These are phyloP conservation scores for Drosophila cyrtoloma DNA, from an alignment of 2,888 invertebrate species.

Conservation along the genomic window DNA sequence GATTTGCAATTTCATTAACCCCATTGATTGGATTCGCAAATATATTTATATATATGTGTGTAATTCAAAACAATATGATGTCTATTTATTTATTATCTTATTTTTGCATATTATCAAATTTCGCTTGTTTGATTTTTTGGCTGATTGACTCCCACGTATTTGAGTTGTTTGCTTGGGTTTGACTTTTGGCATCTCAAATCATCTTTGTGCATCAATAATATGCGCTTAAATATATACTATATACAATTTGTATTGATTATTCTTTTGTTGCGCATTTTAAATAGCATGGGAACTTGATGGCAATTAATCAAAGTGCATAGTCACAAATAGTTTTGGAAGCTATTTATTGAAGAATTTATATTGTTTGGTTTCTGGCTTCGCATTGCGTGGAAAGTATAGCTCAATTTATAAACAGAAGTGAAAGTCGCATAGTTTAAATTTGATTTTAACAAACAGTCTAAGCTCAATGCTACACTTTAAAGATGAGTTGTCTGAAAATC, in stretches of 20 bases:
- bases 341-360: conserved; percentile 30
- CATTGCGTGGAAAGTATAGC: conserved; percentile 27
- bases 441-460: background rate
- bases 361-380: conserved; percentile 30
- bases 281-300: conserved; percentile 74
- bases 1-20: conserved; percentile 73
- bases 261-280: conserved; percentile 66
- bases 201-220: conserved; percentile 63
- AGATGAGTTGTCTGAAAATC: conserved; percentile 19
- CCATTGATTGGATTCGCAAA: conserved; percentile 50
- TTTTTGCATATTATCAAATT: conserved; percentile 42
- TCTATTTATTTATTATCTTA: conserved; percentile 66
- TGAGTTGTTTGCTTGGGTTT: conserved; percentile 31
- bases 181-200: conserved; percentile 70
- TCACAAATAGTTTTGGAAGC: conserved; percentile 21
- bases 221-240: background rate
- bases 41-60: conserved; percentile 34
- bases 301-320: conserved; percentile 75
- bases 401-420: conserved; percentile 1
- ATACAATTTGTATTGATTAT: conserved; percentile 57
- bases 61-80: conserved; percentile 79
- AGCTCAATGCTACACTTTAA: background rate
- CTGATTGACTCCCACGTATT: conserved; percentile 76
- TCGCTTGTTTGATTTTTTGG: conserved; percentile 52
- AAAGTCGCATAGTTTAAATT: conserved; percentile 7